Evolutionary conservation across 2,888 invertebrate genomes (phyloP).

Genomic region (Eremobia ochroleuca): DNA sequence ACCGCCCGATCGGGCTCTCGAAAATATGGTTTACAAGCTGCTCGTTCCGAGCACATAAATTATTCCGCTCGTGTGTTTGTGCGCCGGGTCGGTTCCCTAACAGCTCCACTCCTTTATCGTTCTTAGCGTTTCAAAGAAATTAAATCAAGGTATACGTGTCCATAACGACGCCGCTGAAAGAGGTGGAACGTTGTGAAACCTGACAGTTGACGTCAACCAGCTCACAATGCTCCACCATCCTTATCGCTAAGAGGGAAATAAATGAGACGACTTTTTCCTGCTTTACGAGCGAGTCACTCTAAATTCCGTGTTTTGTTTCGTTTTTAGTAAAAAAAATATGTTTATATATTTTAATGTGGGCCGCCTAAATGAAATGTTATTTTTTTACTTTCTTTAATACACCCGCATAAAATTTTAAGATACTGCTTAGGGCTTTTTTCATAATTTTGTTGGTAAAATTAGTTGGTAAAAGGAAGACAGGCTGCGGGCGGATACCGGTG

Average conservation of each 20-base stretch:
- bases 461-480: conserved; percentile 36
- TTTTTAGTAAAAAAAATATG: conserved; percentile 72
- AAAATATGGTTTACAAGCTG: conserved; percentile 60
- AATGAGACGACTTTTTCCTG: conserved; percentile 85
- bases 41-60: conserved; percentile 63
- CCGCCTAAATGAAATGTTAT: conserved; percentile 64
- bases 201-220: conserved; percentile 83
- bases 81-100: conserved; percentile 60
- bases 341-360: conserved; percentile 63
- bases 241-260: conserved; percentile 87
- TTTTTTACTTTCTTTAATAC: conserved; percentile 65
- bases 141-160: conserved; percentile 77
- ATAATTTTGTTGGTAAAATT: conserved; percentile 60
- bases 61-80: conserved; percentile 68
- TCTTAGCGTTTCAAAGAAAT: conserved; percentile 68
- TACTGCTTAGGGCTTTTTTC: conserved; percentile 53
- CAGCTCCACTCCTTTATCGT: conserved; percentile 44
- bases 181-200: conserved; percentile 78
- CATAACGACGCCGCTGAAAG: conserved; percentile 57
- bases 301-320: conserved; percentile 78
- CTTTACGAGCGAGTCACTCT: conserved; percentile 78
- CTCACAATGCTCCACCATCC: conserved; percentile 80
- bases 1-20: conserved; percentile 25
- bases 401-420: conserved; percentile 63
- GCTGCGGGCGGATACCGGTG: conserved; percentile 10